A percentile compares a stretch with the other conserved stretches of the same genome.
Evolutionary conservation across 2,888 invertebrate genomes (phyloP).

Genomic region (Anoplius nigerrimus): DNA sequence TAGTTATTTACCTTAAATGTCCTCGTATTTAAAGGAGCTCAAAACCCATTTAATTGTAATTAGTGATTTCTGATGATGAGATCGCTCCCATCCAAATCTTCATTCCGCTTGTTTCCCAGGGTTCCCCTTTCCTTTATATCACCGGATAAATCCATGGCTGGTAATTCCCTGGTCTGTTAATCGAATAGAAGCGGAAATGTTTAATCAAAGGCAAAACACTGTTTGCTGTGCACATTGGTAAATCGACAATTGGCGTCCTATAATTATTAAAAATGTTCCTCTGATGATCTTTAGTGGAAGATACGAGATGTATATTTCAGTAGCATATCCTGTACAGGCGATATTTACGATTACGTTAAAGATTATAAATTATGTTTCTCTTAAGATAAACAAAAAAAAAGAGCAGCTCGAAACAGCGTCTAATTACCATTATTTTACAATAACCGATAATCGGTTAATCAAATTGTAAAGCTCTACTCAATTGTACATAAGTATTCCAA

Average conservation of each 20-base stretch:
- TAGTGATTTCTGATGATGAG: constrained; percentile 47
- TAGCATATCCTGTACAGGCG: constrained; percentile 54
- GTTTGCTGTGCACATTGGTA: constrained; percentile 13
- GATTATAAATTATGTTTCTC: constrained; percentile 33
- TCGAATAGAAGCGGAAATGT: constrained; percentile 28
- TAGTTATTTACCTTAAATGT: constrained; percentile 58
- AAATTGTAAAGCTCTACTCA: constrained; percentile 56
- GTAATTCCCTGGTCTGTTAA: constrained; percentile 35
- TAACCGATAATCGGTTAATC: constrained; percentile 25
- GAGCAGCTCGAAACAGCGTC: constrained; percentile 48
- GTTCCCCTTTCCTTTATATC: constrained; percentile 42
- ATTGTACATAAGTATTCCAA: constrained; percentile 64
- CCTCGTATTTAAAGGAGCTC: constrained; percentile 63
- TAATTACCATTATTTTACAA: constrained; percentile 38
- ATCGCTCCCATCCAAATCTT: constrained; percentile 36
- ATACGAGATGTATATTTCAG: constrained; percentile 57
- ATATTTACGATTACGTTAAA: constrained; percentile 45
- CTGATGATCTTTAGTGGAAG: constrained; percentile 47
- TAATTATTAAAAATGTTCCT: constrained; percentile 21
- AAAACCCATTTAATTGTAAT: constrained; percentile 56
- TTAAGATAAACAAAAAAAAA: constrained; percentile 27
- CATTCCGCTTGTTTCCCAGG: constrained; percentile 28
- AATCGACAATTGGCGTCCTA: constrained; percentile 17
- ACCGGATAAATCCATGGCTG: constrained; percentile 63
- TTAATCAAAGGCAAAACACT: constrained; percentile 1